Conservation (phyloP, 2,888 invertebrate genomes). For the Drosophila recens region DNA sequence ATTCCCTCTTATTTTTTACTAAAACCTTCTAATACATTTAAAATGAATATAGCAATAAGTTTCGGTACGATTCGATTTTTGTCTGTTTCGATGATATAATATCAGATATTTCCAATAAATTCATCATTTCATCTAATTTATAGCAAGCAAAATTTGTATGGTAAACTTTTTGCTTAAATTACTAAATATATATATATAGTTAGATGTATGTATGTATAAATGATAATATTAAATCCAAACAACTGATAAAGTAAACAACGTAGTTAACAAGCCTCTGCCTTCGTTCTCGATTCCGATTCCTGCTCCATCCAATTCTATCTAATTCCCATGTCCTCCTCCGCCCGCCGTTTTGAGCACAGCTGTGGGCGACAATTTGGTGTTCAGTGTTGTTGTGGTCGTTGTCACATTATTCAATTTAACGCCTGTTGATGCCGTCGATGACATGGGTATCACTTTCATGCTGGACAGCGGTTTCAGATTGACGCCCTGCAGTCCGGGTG, state of each 20-base stretch:
- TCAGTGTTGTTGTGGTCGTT: constrained; percentile 37
- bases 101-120: constrained; percentile 16
- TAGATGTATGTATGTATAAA: constrained; percentile 20
- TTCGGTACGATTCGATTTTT: neutral
- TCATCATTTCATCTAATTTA: constrained; percentile 16
- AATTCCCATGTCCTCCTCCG: constrained; percentile 42
- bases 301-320: neutral
- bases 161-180: constrained; percentile 57
- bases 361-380: constrained; percentile 57
- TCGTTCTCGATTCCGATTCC: neutral
- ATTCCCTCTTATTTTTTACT: neutral
- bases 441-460: constrained; percentile 87
- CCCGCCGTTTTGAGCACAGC: constrained; percentile 65
- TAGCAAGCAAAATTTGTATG: constrained; percentile 36
- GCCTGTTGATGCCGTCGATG: constrained; percentile 17
- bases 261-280: constrained; percentile 67
- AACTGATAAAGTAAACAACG: constrained; percentile 50
- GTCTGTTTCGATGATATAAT: neutral
- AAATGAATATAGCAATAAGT: neutral
- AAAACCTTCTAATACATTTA: neutral
- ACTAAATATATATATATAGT: constrained; percentile 35
- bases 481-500: constrained; percentile 88
- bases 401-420: constrained; percentile 38
- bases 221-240: constrained; percentile 42
- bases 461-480: constrained; percentile 88